Evolutionary conservation across 2,797 vertebrate genomes (phyloP), one percentile per base, ranked within the genome.

Genomic region (Pyrocephalus nanus): DNA sequence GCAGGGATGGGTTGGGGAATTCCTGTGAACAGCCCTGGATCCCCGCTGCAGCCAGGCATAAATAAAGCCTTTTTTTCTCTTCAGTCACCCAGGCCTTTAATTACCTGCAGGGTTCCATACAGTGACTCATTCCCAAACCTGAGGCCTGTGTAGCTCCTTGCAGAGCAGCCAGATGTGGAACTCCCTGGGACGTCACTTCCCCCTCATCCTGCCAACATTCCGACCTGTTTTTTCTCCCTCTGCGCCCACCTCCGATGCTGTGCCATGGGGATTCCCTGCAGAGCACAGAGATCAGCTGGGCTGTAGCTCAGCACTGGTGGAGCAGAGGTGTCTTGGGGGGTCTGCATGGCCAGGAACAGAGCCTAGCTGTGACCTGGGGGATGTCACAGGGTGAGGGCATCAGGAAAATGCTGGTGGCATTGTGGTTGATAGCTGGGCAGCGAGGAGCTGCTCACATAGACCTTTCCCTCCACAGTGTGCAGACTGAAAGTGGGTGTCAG

Each of bases 191-290:
- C 3, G 38, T n/a, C 57, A 2, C 55, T 43, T 29, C 4, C 15
- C 19, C 40, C 42, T 34, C 5, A 3, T 27, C 62, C 11, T 0
- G 19, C 15, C 29, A 6, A 30, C 30, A 15, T 30, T 18, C 20
- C 0, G 1, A 12, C 19, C n/a, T 4, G 0, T 14, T 53, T 67
- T 58, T 50, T 6, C 22, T 50, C 47, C 42, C 62, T 36, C 74
- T 4, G 26, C 0, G 0, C 38, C 62, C 36, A 6, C 58, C 66
- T 57, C 79, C 21, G 8, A 0, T 6, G 7, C 66, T 34, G 50
- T 6, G 57, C 22, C 14, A 0, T 1, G 4, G 22, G 8, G 43
- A 21, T 30, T 7, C 26, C 19, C 55, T 0, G 8, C 26, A 1
- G 53, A 26, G 7, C 36, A 6, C 21, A 12, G 12, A 6, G 66